Percentiles rank a stretch among this genome's conserved stretches.
Evolutionary conservation across 1,140 invertebrate species (phyloP).

Genomic region (Ceratosolen fusciceps): DNA sequence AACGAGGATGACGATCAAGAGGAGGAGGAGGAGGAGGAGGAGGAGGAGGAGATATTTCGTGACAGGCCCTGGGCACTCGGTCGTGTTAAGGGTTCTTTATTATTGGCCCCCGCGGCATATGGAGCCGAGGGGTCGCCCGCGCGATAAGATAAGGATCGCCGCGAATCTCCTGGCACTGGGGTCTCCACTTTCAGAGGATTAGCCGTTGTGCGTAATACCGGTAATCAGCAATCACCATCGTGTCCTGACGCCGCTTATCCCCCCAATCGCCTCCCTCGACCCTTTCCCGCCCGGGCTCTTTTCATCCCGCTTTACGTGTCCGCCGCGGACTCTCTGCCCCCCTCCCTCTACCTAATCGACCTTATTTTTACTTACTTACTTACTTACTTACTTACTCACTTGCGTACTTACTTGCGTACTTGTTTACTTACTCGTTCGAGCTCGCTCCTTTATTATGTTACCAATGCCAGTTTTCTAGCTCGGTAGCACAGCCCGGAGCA

Average conservation of each 20-base stretch:
- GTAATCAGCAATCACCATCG: conserved; percentile 16
- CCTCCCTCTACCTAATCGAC: background rate
- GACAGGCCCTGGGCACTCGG: conserved; percentile 59
- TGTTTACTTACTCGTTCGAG: too few species aligned
- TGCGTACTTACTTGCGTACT: too few species aligned
- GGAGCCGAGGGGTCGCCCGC: conserved; percentile 60
- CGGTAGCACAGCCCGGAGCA: too few species aligned
- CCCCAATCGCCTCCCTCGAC: too few species aligned
- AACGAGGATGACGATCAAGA: too few species aligned
- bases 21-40: too few species aligned
- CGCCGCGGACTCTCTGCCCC: background rate
- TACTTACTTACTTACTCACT: too few species aligned
- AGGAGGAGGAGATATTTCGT: conserved; percentile 69
- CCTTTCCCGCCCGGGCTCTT: background rate
- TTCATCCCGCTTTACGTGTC: background rate
- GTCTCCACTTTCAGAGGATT: conserved; percentile 69
- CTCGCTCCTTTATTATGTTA: too few species aligned
- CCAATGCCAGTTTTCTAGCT: too few species aligned
- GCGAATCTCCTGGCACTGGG: conserved; percentile 41
- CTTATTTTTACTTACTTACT: conserved; percentile 14
- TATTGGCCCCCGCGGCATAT: conserved; percentile 71
- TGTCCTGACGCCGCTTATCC: background rate
- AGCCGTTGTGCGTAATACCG: conserved; percentile 47
- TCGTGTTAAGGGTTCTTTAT: conserved; percentile 62
- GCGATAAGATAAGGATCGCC: conserved; percentile 62